Percentiles rank a stretch among this genome's conserved stretches.
These are phyloP conservation scores for Campoplex nolae DNA, from an alignment of 2,888 invertebrate genomes.

Conservation along the genomic window DNA sequence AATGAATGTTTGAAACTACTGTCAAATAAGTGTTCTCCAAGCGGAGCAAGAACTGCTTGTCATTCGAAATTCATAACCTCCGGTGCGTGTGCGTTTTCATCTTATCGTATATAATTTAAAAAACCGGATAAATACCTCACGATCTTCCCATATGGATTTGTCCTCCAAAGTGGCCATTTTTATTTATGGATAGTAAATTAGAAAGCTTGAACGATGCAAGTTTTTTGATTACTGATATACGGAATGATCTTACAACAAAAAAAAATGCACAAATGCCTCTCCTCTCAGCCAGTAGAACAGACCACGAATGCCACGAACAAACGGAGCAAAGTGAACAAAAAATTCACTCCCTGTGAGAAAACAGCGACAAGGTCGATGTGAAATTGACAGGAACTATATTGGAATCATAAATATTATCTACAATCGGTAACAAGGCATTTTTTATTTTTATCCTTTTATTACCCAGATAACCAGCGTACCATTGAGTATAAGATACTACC, in stretches of 20 bases:
- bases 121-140: slow-evolving; percentile 79
- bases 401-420: not conserved
- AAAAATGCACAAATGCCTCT: slow-evolving; percentile 28
- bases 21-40: slow-evolving; percentile 22
- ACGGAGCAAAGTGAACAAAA: slow-evolving; percentile 12
- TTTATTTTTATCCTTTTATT: no score
- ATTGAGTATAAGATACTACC: no score
- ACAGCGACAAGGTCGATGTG: slow-evolving; percentile 26
- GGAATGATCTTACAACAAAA: slow-evolving; percentile 12
- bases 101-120: not conserved
- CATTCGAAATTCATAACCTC: slow-evolving; percentile 70
- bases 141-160: slow-evolving; percentile 84
- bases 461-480: no score
- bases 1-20: slow-evolving; percentile 39
- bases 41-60: slow-evolving; percentile 66
- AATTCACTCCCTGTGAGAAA: not conserved
- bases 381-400: not conserved
- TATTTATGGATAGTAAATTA: not conserved
- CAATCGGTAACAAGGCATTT: slow-evolving; percentile 1
- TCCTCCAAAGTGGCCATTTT: slow-evolving; percentile 83
- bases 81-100: slow-evolving; percentile 1
- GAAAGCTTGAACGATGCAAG: slow-evolving; percentile 21
- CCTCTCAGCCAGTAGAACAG: not conserved
- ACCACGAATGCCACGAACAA: slow-evolving; percentile 5
- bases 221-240: not conserved